Evolutionary conservation across 2,888 invertebrate species (phyloP).

Genomic region (Macrophya alboannulata): DNA sequence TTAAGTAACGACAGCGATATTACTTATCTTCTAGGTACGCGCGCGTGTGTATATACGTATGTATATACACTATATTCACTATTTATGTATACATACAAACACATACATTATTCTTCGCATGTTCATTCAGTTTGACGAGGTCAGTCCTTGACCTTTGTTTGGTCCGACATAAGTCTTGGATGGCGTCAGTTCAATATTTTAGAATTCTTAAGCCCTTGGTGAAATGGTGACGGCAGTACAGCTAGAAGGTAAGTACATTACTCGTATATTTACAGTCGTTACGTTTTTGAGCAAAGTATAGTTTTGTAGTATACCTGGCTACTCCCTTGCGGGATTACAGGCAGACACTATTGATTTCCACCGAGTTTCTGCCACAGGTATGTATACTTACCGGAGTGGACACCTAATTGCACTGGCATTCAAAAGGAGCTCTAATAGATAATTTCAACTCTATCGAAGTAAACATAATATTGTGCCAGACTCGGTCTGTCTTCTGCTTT

Average conservation of each 20-base stretch:
- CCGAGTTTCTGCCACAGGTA: conserved; percentile 21
- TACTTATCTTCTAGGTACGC: neutral
- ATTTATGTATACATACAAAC: neutral
- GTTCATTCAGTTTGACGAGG: conserved; percentile 6
- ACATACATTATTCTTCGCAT: neutral
- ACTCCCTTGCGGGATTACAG: conserved; percentile 17
- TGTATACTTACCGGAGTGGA: neutral
- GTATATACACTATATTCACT: neutral
- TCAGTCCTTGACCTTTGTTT: conserved; percentile 26
- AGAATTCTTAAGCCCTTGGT: neutral
- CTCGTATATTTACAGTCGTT: neutral
- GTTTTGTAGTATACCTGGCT: neutral
- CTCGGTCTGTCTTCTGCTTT: neutral
- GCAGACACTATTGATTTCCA: conserved; percentile 36
- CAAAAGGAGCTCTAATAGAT: conserved; percentile 24
- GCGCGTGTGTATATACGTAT: too few species aligned
- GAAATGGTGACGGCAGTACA: neutral
- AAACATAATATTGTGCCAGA: neutral
- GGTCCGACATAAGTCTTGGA: neutral
- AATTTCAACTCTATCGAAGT: conserved; percentile 8
- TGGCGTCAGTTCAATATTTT: neutral
- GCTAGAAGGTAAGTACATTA: neutral
- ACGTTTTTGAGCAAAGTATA: neutral
- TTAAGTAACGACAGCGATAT: neutral
- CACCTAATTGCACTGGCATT: conserved; percentile 39